Evolutionary conservation across 2,888 invertebrate genomes (phyloP).

Genomic region (Protodeltote pygarga): DNA sequence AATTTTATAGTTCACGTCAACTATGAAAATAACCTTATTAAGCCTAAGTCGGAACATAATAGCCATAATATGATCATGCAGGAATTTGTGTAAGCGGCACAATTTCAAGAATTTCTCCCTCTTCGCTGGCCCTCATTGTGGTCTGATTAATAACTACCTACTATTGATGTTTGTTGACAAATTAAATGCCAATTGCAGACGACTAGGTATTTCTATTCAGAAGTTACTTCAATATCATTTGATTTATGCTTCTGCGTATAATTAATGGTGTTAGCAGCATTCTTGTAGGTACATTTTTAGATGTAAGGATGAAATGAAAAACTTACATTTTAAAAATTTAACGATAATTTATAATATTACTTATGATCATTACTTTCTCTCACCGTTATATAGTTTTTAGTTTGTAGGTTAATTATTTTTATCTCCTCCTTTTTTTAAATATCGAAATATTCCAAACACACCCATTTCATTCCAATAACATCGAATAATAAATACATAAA

Average conservation of each 20-base stretch:
- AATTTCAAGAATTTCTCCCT: constrained; percentile 44
- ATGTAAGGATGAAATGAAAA: no score
- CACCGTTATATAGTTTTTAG: no score
- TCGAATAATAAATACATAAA: no score
- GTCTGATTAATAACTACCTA: constrained; percentile 19
- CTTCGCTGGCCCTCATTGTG: constrained; percentile 34
- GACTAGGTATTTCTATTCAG: constrained; percentile 18
- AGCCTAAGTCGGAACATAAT: constrained; percentile 48
- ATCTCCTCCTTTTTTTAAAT: no score
- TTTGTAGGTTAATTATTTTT: no score
- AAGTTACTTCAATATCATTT: constrained; percentile 29
- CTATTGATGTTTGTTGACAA: constrained; percentile 44
- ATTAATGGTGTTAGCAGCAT: no score
- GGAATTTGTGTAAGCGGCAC: constrained; percentile 55
- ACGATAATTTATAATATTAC: no score
- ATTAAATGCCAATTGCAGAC: constrained; percentile 42
- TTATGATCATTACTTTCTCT: no score
- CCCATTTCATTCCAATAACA: no score
- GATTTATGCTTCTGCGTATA: constrained; percentile 18
- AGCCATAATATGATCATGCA: constrained; percentile 51
- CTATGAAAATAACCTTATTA: constrained; percentile 55
- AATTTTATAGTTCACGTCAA: constrained; percentile 52
- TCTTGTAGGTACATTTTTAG: no score
- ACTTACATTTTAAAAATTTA: no score
- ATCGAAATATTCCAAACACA: no score